Evolutionary conservation across 2,797 vertebrate genomes (phyloP), one percentile per base, ranked within the genome.

Genomic region (Eutrigla gurnardus): DNA sequence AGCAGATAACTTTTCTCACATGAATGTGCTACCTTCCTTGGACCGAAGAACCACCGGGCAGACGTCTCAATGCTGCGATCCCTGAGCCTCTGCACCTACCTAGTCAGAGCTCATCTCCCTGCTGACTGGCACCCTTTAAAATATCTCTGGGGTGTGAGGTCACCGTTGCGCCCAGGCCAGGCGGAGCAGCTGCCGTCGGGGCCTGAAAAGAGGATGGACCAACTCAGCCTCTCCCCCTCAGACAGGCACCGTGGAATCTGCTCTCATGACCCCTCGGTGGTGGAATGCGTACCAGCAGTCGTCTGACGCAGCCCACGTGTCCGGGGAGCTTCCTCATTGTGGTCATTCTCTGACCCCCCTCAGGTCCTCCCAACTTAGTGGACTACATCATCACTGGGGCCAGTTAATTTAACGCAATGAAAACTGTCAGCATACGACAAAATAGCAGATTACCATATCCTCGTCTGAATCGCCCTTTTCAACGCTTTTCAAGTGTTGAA

Each of bases 41-140:
- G 91, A 91, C 90, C 91, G 92, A 85, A 84, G 78, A 91, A 86
- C 85, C 93, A 92, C 90, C 88, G 90, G 89, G 91, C 89, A 89
- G 90, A 93, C 82, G 85, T 93, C 67, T 92, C 90, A 58, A 68
- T 69, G 37, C 65, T 66, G 37, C 39, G 13, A 82, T 78, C n/a
- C 8, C 73, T 60, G 43, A 69, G 76, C 65, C 77, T 65, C 83
- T 74, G 64, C 78, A 66, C 82, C 72, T 72, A 78, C 70, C 80
- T 70, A 88, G 78, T 86, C 78, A 92, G 90, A 96, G 94, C 93
- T 94, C 89, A 89, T 93, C 92, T 94, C 94, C 86, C 93, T 94
- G 94, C 93, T 95, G 94, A 96, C 95, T 92, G 94, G 93, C 85
- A 88, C 96, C 96, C 96, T 97, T 96, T 94, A 97, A 97, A 97